Conservation (phyloP, 2,888 invertebrate species). For the Polia nebulosa region DNA sequence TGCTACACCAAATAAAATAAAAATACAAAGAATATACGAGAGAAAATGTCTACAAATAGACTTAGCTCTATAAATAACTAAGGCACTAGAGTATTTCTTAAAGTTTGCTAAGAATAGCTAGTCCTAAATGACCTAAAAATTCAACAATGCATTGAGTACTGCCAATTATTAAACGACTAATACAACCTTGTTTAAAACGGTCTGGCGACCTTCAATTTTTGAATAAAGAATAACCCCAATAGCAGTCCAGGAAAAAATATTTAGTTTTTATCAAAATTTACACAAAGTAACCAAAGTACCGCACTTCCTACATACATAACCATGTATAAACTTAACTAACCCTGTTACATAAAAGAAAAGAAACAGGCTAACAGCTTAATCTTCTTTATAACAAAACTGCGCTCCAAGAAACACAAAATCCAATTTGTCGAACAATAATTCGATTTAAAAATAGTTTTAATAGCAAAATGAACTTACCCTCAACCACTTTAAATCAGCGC, state of each 20-base stretch:
- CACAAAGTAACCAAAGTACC: conserved; percentile 33
- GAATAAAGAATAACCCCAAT: background rate
- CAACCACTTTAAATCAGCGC: conserved; percentile 14
- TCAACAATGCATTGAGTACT: background rate
- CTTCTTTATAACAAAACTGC: conserved; percentile 44
- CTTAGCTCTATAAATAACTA: conserved; percentile 7
- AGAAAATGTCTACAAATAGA: background rate
- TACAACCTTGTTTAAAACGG: conserved; percentile 5
- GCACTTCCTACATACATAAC: conserved; percentile 48
- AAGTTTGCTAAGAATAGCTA: background rate
- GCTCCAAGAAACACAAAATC: conserved; percentile 63
- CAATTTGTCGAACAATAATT: conserved; percentile 72
- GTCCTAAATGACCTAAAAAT: conserved; percentile 43
- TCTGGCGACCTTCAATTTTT: conserved; percentile 10
- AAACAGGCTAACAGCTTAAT: conserved; percentile 6
- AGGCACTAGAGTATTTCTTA: conserved; percentile 1
- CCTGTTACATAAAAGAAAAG: conserved; percentile 58
- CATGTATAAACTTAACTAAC: conserved; percentile 39
- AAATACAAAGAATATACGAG: background rate
- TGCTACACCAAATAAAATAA: conserved; percentile 1
- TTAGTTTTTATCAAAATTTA: conserved; percentile 26
- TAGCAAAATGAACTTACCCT: conserved; percentile 63
- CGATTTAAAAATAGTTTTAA: conserved; percentile 69
- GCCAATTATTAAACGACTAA: background rate
- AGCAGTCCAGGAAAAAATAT: conserved; percentile 5